Percentiles rank a stretch among this genome's conserved stretches.
Evolutionary conservation across 2,113 vertebrate genomes (phyloP).

Genomic region (Thoracochromis brauschi): DNA sequence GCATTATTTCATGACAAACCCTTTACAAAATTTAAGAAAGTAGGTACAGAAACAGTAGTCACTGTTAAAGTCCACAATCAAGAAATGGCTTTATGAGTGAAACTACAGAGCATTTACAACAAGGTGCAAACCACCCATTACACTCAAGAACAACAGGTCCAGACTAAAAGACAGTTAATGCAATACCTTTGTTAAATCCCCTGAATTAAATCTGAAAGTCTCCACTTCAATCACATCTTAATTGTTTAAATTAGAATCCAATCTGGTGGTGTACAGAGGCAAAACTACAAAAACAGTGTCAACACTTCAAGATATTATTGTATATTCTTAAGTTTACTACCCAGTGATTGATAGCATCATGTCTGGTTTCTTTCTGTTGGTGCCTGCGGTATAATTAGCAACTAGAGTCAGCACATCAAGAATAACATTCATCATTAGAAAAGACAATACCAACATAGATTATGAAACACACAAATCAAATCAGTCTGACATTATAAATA

Average conservation of each 20-base stretch:
- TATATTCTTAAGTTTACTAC: conserved; percentile 11
- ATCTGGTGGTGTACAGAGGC: neutral
- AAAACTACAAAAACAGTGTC: neutral
- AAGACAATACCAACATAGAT: neutral
- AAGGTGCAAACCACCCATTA: neutral
- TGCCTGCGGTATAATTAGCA: neutral
- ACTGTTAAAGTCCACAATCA: neutral
- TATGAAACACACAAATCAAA: neutral
- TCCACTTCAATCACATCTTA: neutral
- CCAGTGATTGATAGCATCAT: conserved; percentile 33
- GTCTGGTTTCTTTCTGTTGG: conserved; percentile 1
- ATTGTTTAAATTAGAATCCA: neutral
- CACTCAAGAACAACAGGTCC: neutral
- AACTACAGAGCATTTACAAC: neutral
- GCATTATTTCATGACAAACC: neutral
- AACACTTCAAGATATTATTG: neutral
- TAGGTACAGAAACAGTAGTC: no score
- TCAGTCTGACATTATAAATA: neutral
- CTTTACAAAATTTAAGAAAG: neutral
- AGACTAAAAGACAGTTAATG: neutral
- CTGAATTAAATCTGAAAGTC: neutral
- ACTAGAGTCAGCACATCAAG: neutral
- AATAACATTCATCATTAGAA: neutral
- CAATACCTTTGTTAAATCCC: neutral
- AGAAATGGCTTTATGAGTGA: neutral